Evolutionary conservation across 1,140 invertebrate genomes (phyloP).

Genomic region (Papilio glaucus): DNA sequence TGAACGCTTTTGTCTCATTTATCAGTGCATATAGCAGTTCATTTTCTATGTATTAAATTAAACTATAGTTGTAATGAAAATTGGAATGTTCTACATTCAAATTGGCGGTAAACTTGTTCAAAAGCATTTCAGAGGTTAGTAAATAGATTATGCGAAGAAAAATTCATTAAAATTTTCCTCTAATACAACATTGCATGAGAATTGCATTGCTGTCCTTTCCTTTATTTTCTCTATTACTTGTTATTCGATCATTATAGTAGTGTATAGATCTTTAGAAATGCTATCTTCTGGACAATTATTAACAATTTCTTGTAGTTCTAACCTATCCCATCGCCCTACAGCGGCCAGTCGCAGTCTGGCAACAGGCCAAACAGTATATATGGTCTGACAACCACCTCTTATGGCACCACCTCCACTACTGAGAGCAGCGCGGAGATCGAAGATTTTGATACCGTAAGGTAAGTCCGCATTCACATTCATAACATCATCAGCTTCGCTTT

Average conservation of each 20-base stretch:
- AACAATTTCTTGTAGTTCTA: conserved; percentile 37
- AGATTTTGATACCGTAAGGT: conserved; percentile 49
- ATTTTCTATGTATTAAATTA: too few species aligned
- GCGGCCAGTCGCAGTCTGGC: conserved; percentile 50
- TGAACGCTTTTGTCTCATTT: too few species aligned
- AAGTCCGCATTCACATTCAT: conserved; percentile 21
- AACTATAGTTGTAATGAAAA: too few species aligned
- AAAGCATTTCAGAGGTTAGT: too few species aligned
- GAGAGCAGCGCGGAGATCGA: conserved; percentile 46
- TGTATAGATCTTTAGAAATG: background rate
- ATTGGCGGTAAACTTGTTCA: too few species aligned
- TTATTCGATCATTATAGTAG: too few species aligned
- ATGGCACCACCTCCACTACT: conserved; percentile 40
- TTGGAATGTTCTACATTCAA: too few species aligned
- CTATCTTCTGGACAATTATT: background rate
- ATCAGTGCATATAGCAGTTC: too few species aligned
- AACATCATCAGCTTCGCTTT: background rate
- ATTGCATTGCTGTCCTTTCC: background rate
- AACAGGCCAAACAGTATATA: conserved; percentile 42
- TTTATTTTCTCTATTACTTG: background rate
- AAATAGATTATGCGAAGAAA: too few species aligned
- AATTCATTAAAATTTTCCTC: too few species aligned
- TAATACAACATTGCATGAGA: background rate
- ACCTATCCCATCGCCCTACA: conserved; percentile 46
- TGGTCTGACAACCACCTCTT: conserved; percentile 47